Conservation (phyloP, 2,888 invertebrate genomes). For the Diarsia rubi region DNA sequence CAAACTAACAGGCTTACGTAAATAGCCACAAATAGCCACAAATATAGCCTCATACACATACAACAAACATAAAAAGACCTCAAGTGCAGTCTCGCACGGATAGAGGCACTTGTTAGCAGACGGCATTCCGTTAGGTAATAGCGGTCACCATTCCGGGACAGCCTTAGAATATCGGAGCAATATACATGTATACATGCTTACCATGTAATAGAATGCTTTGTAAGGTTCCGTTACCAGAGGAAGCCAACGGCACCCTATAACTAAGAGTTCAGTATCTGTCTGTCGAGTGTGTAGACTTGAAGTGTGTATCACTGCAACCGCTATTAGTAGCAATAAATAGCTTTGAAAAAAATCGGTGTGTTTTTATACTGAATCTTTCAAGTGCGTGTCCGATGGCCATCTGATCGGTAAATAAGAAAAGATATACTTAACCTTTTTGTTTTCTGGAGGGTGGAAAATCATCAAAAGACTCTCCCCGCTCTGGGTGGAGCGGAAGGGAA, state of each 20-base stretch:
- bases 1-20: slow-evolving; percentile 37
- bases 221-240: not conserved
- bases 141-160: slow-evolving; percentile 53
- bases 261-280: not conserved
- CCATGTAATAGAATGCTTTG: not conserved
- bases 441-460: too few species aligned
- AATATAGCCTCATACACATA: slow-evolving; percentile 55
- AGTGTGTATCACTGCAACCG: not conserved
- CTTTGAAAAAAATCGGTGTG: not conserved
- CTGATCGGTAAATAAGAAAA: not conserved
- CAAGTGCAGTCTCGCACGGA: slow-evolving; percentile 65
- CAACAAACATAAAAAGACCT: slow-evolving; percentile 67
- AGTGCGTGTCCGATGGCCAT: not conserved
- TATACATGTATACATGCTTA: not conserved
- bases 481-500: too few species aligned
- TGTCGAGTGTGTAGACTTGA: not conserved
- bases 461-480: too few species aligned
- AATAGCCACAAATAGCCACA: slow-evolving; percentile 56
- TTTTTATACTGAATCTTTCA: not conserved
- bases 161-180: slow-evolving; percentile 23
- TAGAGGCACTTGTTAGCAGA: slow-evolving; percentile 65
- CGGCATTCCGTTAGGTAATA: slow-evolving; percentile 66
- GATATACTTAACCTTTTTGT: not conserved
- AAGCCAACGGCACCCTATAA: not conserved
- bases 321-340: not conserved